Percentiles rank a stretch among this genome's conserved stretches.
Evolutionary conservation across 2,113 vertebrate species (phyloP).

Genomic region (Datnioides undecimradiatus): DNA sequence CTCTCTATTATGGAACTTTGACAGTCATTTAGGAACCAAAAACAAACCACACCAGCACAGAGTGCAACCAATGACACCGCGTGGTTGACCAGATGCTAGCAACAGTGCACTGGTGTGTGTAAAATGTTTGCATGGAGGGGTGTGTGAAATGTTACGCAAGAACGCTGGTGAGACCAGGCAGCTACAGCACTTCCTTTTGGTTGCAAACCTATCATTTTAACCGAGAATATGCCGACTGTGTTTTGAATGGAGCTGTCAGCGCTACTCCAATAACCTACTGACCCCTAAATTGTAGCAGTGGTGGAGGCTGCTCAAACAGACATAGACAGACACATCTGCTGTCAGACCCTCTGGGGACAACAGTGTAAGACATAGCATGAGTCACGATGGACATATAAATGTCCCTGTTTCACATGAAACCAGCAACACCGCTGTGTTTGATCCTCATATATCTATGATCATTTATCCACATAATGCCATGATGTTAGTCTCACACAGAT

Average conservation of each 20-base stretch:
- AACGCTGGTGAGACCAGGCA: neutral
- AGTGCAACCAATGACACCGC: neutral
- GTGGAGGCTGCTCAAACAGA: neutral
- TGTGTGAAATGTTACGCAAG: neutral
- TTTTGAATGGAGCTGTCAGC: neutral
- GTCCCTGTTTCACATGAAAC: neutral
- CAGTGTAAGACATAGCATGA: neutral
- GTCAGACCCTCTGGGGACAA: conserved; percentile 21
- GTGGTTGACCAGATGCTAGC: neutral
- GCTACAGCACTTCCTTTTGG: neutral
- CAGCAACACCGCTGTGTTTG: neutral
- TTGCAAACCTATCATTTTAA: neutral
- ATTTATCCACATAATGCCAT: neutral
- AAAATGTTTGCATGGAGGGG: neutral
- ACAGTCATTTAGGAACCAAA: neutral
- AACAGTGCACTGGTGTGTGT: neutral
- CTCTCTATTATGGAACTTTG: neutral
- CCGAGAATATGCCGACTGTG: neutral
- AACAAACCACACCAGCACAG: neutral
- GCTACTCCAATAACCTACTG: neutral
- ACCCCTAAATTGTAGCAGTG: neutral
- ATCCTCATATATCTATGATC: too few species aligned
- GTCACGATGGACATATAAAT: neutral
- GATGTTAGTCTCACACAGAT: neutral
- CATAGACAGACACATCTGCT: conserved; percentile 26